Evolutionary conservation across 2,797 vertebrate genomes (phyloP).

Genomic region (Anguilla pacifica): DNA sequence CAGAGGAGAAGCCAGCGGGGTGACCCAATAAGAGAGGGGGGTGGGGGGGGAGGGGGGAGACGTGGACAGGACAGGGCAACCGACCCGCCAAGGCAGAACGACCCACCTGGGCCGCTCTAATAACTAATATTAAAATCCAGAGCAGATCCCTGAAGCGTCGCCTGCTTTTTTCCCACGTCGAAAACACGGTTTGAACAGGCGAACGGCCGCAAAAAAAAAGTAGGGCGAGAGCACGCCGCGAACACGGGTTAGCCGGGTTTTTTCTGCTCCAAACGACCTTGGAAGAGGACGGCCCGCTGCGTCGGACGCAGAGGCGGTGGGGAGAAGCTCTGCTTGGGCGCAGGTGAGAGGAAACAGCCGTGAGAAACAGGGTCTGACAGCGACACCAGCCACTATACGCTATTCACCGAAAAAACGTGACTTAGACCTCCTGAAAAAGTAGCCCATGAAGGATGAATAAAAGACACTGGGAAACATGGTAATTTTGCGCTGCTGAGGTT

Average conservation of each 20-base stretch:
- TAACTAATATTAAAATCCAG: slow-evolving; percentile 26
- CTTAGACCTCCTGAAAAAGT: no score
- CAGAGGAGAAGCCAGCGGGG: not conserved
- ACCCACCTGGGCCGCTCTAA: slow-evolving; percentile 12
- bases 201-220: slow-evolving; percentile 57
- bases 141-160: slow-evolving; percentile 24
- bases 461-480: no score
- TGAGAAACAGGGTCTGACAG: slow-evolving; percentile 47
- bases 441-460: no score
- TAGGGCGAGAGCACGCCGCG: slow-evolving; percentile 61
- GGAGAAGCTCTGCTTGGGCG: not conserved
- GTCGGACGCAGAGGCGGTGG: not conserved
- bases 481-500: no score
- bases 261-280: slow-evolving; percentile 27
- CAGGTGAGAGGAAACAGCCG: slow-evolving; percentile 44
- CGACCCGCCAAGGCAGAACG: not conserved
- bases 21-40: not conserved
- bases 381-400: not conserved
- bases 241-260: slow-evolving; percentile 38
- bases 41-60: no score
- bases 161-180: slow-evolving; percentile 54
- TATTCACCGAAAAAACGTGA: no score
- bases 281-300: slow-evolving; percentile 16
- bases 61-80: not conserved
- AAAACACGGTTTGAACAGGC: slow-evolving; percentile 56